phyloP scores from a whole-genome alignment of 2,797 vertebrate species.

The Leucoraja ocellata region DNA sequence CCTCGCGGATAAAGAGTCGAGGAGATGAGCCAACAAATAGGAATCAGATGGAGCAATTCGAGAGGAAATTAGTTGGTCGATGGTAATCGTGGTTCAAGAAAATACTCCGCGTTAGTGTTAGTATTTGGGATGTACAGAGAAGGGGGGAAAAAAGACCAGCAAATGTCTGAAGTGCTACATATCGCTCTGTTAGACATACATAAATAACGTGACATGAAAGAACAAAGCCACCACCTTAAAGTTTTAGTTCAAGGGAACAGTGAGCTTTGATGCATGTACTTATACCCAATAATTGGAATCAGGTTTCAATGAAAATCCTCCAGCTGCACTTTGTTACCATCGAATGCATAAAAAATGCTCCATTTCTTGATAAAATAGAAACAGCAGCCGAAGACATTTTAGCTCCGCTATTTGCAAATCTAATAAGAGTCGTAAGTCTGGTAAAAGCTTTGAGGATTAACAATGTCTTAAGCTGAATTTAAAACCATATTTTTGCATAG shows the following conservation, averaged over 20 bases:
- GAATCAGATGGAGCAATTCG: not conserved
- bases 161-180: not conserved
- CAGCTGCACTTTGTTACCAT: slow-evolving; percentile 23
- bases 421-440: not conserved
- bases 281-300: slow-evolving; percentile 33
- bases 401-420: not conserved
- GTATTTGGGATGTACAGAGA: not conserved
- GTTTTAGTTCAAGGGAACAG: slow-evolving; percentile 3
- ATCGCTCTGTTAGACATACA: not conserved
- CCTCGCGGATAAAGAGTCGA: not conserved
- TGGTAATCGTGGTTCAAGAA: not conserved
- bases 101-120: not conserved
- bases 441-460: not conserved
- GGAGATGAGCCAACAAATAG: not conserved
- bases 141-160: not conserved
- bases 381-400: not conserved
- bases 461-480: not conserved
- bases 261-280: slow-evolving; percentile 20
- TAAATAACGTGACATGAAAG: not conserved
- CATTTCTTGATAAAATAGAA: not conserved
- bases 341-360: not conserved
- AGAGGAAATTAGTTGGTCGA: not conserved
- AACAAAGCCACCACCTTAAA: not conserved
- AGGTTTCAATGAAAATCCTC: slow-evolving; percentile 14
- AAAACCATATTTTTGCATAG: not conserved